phyloP scores from a whole-genome alignment of 2,113 vertebrate genomes.

The Eurystomus gularis region DNA sequence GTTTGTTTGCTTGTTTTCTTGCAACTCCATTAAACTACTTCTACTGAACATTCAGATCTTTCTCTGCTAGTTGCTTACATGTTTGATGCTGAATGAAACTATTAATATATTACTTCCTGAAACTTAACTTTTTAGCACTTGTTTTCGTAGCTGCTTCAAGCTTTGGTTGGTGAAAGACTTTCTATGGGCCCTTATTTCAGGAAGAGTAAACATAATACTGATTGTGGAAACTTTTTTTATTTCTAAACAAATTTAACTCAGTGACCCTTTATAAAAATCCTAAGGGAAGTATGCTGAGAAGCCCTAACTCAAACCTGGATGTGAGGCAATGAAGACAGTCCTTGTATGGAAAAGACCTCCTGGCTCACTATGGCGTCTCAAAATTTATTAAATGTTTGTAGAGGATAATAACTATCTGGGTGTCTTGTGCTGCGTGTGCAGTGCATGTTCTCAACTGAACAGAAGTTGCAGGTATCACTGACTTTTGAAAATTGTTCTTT shows the following conservation, averaged over 20 bases:
- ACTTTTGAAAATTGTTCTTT: not conserved
- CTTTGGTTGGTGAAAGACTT: not conserved
- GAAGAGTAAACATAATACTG: not conserved
- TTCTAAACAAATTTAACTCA: not conserved
- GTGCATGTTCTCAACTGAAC: not conserved
- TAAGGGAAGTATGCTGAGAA: not conserved
- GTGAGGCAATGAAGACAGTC: not conserved
- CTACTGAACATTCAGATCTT: not conserved
- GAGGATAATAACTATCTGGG: not conserved
- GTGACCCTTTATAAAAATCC: not conserved
- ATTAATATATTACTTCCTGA: not conserved
- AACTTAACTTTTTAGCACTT: not conserved
- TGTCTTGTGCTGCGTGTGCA: not conserved
- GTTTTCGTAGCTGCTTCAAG: not conserved
- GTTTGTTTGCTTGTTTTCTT: not conserved
- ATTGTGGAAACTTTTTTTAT: not conserved
- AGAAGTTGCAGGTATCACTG: not conserved
- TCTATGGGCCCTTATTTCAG: not conserved
- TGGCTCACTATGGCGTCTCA: not conserved
- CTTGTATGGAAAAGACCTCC: not conserved
- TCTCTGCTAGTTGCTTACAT: not conserved
- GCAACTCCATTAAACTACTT: not conserved
- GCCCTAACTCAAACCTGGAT: not conserved
- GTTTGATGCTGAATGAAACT: not conserved
- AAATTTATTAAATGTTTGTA: not conserved